Evolutionary conservation across 1,140 invertebrate species (phyloP).

Genomic region (Drosophila ohnishii): DNA sequence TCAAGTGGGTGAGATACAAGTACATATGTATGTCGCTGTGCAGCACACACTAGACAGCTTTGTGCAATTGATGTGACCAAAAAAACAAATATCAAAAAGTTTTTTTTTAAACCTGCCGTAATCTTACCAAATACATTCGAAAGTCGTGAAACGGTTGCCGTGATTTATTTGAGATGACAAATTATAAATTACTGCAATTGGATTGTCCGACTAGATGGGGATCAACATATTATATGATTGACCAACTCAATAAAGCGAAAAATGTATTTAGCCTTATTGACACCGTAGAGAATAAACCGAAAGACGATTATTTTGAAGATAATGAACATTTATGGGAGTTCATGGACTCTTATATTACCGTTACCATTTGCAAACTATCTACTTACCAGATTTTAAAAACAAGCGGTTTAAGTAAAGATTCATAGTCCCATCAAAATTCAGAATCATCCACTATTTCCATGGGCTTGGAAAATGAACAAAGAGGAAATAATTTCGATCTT

Average conservation of each 20-base stretch:
- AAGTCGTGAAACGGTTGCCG: constrained; percentile 25
- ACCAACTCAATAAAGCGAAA: background rate
- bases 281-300: background rate
- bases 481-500: background rate
- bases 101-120: constrained; percentile 18
- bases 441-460: background rate
- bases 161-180: constrained; percentile 22
- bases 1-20: background rate
- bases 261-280: background rate
- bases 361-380: background rate
- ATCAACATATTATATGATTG: constrained; percentile 3
- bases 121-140: constrained; percentile 22
- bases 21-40: background rate
- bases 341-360: background rate
- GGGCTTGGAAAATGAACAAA: background rate
- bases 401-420: background rate
- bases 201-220: no score
- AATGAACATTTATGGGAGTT: background rate
- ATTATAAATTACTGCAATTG: background rate
- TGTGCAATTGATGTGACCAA: constrained; percentile 10
- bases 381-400: background rate
- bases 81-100: constrained; percentile 1
- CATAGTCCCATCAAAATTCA: background rate
- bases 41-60: constrained; percentile 1
- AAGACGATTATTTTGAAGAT: background rate